Evolutionary conservation across 2,797 vertebrate genomes (phyloP).

Genomic region (Diglossa cyanea): DNA sequence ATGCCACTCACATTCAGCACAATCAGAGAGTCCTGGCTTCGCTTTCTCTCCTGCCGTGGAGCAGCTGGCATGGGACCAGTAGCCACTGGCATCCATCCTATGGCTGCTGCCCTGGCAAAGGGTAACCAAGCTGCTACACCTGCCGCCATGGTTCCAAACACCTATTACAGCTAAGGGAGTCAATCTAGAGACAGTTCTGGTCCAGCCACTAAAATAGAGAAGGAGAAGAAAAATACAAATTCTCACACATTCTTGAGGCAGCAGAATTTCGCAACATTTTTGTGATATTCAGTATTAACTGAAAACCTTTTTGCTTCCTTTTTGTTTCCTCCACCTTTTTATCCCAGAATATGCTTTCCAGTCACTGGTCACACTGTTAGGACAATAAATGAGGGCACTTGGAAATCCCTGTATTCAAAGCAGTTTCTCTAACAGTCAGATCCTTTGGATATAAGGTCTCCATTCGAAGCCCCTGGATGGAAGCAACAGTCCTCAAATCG

Average conservation of each 20-base stretch:
- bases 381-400: neutral
- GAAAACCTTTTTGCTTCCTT: neutral
- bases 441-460: neutral
- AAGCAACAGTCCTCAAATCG: neutral
- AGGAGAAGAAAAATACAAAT: constrained; percentile 33
- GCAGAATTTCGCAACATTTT: neutral
- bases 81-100: constrained; percentile 98
- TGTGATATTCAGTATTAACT: neutral
- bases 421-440: neutral
- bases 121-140: constrained; percentile 94
- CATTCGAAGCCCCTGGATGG: neutral
- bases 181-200: constrained; percentile 13
- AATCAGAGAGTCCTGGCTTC: constrained; percentile 84
- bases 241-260: neutral
- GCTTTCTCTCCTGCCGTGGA: constrained; percentile 80
- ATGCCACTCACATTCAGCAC: constrained; percentile 93
- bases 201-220: constrained; percentile 40
- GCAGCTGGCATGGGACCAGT: constrained; percentile 87
- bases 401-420: neutral
- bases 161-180: neutral
- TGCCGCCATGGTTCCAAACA: constrained; percentile 84
- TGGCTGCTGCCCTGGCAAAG: constrained; percentile 92
- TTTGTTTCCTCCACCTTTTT: neutral
- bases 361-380: neutral
- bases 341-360: neutral